Conservation (phyloP, 2,888 invertebrate species). For the Eupithecia abbreviata region DNA sequence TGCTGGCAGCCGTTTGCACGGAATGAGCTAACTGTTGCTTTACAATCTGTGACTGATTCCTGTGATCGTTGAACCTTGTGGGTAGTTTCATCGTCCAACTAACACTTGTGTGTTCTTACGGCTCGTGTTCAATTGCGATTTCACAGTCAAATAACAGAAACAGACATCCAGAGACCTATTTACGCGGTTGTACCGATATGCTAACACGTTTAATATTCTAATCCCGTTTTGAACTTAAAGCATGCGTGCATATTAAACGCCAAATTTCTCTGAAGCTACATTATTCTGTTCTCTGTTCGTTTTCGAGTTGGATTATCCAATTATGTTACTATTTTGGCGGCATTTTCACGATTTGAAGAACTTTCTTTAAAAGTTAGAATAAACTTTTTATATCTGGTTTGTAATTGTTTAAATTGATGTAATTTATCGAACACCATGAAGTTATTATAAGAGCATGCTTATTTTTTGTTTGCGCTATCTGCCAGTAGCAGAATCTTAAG, state of each 20-base stretch:
- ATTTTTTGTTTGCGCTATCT: slow-evolving; percentile 41
- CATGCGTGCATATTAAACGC: slow-evolving; percentile 20
- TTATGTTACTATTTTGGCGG: not conserved
- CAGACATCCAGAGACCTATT: slow-evolving; percentile 48
- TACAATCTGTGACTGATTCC: slow-evolving; percentile 51
- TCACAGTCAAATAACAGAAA: slow-evolving; percentile 63
- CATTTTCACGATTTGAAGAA: not conserved
- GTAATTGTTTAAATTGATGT: too few relatives aligned
- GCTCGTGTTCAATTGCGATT: slow-evolving; percentile 60
- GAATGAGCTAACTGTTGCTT: slow-evolving; percentile 26
- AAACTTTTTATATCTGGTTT: not conserved
- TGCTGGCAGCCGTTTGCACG: slow-evolving; percentile 14
- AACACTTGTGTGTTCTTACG: slow-evolving; percentile 47
- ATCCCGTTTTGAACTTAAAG: slow-evolving; percentile 33
- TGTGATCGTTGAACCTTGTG: slow-evolving; percentile 68
- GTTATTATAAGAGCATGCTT: slow-evolving; percentile 30
- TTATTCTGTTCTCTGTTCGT: slow-evolving; percentile 1
- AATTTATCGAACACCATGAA: slow-evolving; percentile 25
- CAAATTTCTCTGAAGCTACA: not conserved
- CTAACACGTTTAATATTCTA: slow-evolving; percentile 38
- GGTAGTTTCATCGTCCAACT: slow-evolving; percentile 56
- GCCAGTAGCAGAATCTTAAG: slow-evolving; percentile 50
- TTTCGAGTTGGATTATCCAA: not conserved
- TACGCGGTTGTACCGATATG: slow-evolving; percentile 41
- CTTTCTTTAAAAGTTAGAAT: not conserved